Conservation (phyloP, 2,113 vertebrate species). For the Sphyrna mokarran region DNA sequence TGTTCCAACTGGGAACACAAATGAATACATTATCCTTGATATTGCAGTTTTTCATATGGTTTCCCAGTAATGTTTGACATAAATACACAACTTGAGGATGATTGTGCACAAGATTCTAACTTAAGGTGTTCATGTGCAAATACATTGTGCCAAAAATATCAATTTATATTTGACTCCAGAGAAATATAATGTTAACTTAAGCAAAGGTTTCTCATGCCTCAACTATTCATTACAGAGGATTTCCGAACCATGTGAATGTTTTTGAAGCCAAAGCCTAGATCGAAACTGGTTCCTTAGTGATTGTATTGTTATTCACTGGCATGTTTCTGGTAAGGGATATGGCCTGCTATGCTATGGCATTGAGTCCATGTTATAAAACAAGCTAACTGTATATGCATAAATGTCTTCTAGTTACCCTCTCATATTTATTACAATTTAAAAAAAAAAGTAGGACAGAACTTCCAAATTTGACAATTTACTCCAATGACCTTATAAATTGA, state of each 20-base stretch:
- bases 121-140: not conserved
- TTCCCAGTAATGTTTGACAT: not conserved
- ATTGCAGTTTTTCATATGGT: not conserved
- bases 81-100: not conserved
- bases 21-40: not conserved
- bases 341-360: not conserved
- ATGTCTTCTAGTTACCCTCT: not conserved
- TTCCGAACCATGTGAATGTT: not conserved
- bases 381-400: not conserved
- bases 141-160: not conserved
- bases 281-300: not conserved
- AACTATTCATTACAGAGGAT: not conserved
- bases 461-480: not conserved
- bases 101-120: not conserved
- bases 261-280: not conserved
- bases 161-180: not conserved
- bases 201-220: not conserved
- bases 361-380: not conserved
- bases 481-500: not conserved
- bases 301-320: not conserved
- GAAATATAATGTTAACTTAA: not conserved
- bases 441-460: not conserved
- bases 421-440: not conserved
- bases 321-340: not conserved
- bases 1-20: too few species aligned